Base-by-base conservation (phyloP, 2,888 invertebrate genomes). In the Drosophila colorata region DNA sequence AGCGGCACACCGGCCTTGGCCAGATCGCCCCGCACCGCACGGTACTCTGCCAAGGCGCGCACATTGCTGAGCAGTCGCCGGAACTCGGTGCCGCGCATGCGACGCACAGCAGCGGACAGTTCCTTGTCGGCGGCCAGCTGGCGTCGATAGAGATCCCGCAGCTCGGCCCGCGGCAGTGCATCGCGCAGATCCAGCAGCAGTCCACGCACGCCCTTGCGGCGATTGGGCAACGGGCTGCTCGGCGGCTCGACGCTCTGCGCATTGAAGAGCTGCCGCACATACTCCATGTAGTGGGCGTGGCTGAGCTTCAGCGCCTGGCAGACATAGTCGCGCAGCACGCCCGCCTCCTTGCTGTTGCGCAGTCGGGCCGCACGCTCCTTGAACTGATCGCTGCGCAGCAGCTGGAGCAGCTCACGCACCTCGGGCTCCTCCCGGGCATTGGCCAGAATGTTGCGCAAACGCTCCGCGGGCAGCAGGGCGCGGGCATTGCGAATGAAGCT, bases 291-390 rank as follows among this genome's bases (percentile, higher is more conserved):
- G 33, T 76, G 71, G 25, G 47, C 55, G 8, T 80, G 48, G 47
- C 90, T 78, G n/a, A 90, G 74, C 13, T 88, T 78, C 4, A 90
- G 59, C 4, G 56, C 53, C 25, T 71, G 74, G 28, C 90, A 90
- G 11, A 72, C 14, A 13, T 69, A 90, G 14, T 83, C 79, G 18
- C 68, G 67, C 2, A 89, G 56, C 0, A 53, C 53, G 23, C 73
- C 66, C 13, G 77, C 73, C 46, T 81, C 82, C 8, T 67, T 69
- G 14, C 82, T 71, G 25, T 61, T 66, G 0, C 59, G 70, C 3
- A 90, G 49, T 0, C 41, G 55, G 6, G 13, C 23, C 0, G 80
- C 53, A 2, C 70, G 70, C 4, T 73, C 56, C 25, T 47, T 71
- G 11, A 86, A 74, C 16, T 67, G 47, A 0, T 76, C 60, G 18